Percentiles rank a stretch among this genome's conserved stretches.
phyloP scores from a whole-genome alignment of 1,140 invertebrate species.

The Drosophila rufa region DNA sequence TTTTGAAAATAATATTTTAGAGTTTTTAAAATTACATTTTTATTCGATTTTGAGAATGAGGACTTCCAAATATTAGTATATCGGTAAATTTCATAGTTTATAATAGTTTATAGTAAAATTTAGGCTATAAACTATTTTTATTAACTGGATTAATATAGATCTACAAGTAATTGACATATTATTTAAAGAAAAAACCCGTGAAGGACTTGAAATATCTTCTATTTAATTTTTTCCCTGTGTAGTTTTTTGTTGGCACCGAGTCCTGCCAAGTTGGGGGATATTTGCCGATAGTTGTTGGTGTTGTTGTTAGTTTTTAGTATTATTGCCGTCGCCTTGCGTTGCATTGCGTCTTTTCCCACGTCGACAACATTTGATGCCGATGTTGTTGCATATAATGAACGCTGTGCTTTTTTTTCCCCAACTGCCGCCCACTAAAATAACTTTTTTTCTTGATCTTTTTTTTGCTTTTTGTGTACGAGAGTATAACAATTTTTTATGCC shows the following conservation, averaged over 20 bases:
- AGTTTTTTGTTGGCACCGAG: slow-evolving; percentile 40
- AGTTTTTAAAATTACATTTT: no score
- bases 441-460: neutral
- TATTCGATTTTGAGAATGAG: no score
- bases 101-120: no score
- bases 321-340: slow-evolving; percentile 65
- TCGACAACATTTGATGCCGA: slow-evolving; percentile 69
- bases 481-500: slow-evolving; percentile 58
- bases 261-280: slow-evolving; percentile 37
- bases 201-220: no score
- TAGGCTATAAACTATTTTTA: no score
- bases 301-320: slow-evolving; percentile 70
- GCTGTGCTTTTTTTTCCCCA: slow-evolving; percentile 32
- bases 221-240: slow-evolving; percentile 1
- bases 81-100: no score
- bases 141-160: no score
- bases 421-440: slow-evolving; percentile 52
- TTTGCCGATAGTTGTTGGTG: slow-evolving; percentile 27
- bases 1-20: no score
- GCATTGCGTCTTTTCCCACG: slow-evolving; percentile 72
- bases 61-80: no score
- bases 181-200: no score
- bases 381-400: slow-evolving; percentile 81
- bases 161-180: no score
- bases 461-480: neutral